Evolutionary conservation across 2,888 invertebrate genomes (phyloP).

Genomic region (Hecatera dysodea): DNA sequence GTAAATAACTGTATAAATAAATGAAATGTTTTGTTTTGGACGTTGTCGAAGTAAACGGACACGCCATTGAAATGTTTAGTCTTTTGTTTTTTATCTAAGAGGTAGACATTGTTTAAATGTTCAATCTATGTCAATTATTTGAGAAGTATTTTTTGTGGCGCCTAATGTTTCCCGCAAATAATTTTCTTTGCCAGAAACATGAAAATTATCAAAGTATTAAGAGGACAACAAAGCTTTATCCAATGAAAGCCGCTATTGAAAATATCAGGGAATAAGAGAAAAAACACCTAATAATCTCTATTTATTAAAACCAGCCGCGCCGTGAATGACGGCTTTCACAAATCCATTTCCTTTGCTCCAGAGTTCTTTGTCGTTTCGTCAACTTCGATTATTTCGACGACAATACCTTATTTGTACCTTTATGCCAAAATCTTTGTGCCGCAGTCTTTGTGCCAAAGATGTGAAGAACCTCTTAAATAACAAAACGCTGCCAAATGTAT

Average conservation of each 20-base stretch:
- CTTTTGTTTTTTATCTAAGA: conserved; percentile 8
- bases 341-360: conserved; percentile 62
- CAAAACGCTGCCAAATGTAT: conserved; percentile 49
- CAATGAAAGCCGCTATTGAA: conserved; percentile 45
- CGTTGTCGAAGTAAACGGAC: conserved; percentile 15
- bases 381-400: conserved; percentile 68
- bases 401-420: conserved; percentile 66
- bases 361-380: conserved; percentile 61
- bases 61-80: conserved; percentile 15
- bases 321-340: conserved; percentile 60
- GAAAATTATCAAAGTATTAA: conserved; percentile 28
- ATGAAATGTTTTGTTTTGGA: conserved; percentile 18
- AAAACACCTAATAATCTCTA: conserved; percentile 57
- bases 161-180: not conserved
- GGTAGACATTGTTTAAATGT: conserved; percentile 23
- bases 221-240: conserved; percentile 33
- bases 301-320: conserved; percentile 60
- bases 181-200: conserved; percentile 6
- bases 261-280: conserved; percentile 51
- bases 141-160: not conserved
- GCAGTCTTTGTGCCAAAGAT: conserved; percentile 51
- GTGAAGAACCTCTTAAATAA: conserved; percentile 62
- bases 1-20: conserved; percentile 31
- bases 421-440: conserved; percentile 55
- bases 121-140: conserved; percentile 5